Base-by-base conservation (phyloP, 2,888 invertebrate species). In the Leptinotarsa juncta region DNA sequence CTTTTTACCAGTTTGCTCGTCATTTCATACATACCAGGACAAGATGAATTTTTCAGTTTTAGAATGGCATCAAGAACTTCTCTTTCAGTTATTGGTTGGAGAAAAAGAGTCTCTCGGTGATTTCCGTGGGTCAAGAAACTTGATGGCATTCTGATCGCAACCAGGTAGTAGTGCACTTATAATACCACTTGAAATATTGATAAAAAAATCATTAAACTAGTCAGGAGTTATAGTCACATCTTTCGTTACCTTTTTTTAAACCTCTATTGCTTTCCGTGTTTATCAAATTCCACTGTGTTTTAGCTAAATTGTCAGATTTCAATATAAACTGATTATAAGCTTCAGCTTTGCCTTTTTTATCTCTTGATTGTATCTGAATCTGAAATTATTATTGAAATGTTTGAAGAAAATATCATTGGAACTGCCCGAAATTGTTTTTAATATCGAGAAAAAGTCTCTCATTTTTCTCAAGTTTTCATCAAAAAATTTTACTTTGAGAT, bases 31-130 rank as follows among this genome's bases (percentile, higher is more conserved):
- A 62, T 62, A 62, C 1, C 12, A 20, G 18, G 23, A 0, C 26
- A 62, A 62, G 18, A 62, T 62, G 26, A 62, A 62, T 65, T 65
- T 65, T 65, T 42, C 48, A 65, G 16, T 32, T 65, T 65, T 14
- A 12, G 26, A 48, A 65, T 65, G 18, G 66, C 23, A 20, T 48
- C 50, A 66, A 4, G 65, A 65, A 65, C 15, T 23, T 23, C 23
- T 3, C 23, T 23, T 23, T 23, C 23, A 23, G 23, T 1, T 65
- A 65, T 32, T 65, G 65, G 65, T 48, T 65, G 49, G 66, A 66
- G 18, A 66, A 65, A 65, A 15, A 49, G 23, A 66, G 49, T 2
- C n/a, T 66, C 23, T 49, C 2, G 20, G 18, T n/a, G 66, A 66
- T 66, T 66, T 66, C 10, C 15, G 20, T 48, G 48, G 49, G n/a